A percentile compares a stretch with the other conserved stretches of the same genome.
Conservation (phyloP, 2,113 vertebrate species). For the Noctilio leporinus region DNA sequence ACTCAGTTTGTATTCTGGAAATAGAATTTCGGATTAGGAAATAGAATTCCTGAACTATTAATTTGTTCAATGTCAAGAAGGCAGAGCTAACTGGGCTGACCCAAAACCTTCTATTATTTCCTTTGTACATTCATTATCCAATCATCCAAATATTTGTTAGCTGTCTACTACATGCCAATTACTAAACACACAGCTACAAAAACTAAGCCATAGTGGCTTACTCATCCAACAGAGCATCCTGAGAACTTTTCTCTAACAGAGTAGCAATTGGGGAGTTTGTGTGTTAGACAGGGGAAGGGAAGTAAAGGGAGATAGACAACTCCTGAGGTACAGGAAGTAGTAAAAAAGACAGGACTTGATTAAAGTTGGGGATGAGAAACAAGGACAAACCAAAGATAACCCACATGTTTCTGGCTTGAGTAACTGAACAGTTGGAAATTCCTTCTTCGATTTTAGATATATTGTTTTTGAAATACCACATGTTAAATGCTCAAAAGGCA, state of each 20-base stretch:
- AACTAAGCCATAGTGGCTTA: background rate
- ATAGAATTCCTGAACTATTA: background rate
- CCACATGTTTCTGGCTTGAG: background rate
- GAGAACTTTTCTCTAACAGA: background rate
- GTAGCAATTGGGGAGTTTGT: background rate
- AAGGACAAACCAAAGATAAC: background rate
- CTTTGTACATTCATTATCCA: background rate
- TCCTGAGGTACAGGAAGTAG: background rate
- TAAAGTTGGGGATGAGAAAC: background rate
- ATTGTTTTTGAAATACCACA: background rate
- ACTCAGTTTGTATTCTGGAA: background rate
- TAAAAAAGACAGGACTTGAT: background rate
- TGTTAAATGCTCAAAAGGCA: background rate
- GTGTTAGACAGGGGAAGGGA: background rate
- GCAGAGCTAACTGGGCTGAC: background rate
- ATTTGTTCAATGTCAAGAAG: background rate
- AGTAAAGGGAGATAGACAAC: background rate
- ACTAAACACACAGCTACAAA: background rate
- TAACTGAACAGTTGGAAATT: background rate
- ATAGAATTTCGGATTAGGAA: conserved; percentile 19
- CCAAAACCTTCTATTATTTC: background rate
- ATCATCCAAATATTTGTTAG: background rate
- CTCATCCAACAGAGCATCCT: background rate
- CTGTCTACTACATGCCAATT: background rate
- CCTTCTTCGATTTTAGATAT: background rate